Evolutionary conservation across 2,888 invertebrate genomes (phyloP).

Genomic region (Stratiomys singularior): DNA sequence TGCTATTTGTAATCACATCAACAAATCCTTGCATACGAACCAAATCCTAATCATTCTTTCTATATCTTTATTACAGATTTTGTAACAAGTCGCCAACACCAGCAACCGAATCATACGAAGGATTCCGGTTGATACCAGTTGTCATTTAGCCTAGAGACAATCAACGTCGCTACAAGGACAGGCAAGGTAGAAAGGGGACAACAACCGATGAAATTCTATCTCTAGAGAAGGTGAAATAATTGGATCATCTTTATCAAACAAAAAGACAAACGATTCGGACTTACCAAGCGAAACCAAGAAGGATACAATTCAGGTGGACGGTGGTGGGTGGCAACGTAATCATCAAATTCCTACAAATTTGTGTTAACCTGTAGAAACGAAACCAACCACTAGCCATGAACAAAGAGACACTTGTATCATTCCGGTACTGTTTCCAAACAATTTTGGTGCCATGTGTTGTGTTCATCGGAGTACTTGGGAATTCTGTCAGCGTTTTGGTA

Average conservation of each 20-base stretch:
- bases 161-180: background rate
- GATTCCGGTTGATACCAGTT: background rate
- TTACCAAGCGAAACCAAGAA: background rate
- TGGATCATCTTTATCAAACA: slow-evolving; percentile 20
- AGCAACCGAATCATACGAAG: background rate
- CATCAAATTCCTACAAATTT: background rate
- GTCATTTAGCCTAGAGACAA: background rate
- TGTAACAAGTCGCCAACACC: background rate
- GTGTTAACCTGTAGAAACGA: background rate
- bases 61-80: slow-evolving; percentile 18
- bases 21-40: background rate
- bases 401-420: slow-evolving; percentile 55
- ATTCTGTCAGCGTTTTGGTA: slow-evolving; percentile 70
- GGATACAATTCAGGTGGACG: background rate
- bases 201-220: background rate
- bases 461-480: slow-evolving; percentile 76
- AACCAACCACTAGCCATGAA: slow-evolving; percentile 43
- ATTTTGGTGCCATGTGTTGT: slow-evolving; percentile 74
- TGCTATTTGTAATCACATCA: background rate
- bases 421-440: slow-evolving; percentile 70
- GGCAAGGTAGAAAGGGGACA: background rate
- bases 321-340: background rate
- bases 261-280: background rate
- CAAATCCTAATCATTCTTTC: background rate
- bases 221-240: background rate